Evolutionary conservation across 1,140 invertebrate species (phyloP).

Genomic region (Sarcophaga bullata): DNA sequence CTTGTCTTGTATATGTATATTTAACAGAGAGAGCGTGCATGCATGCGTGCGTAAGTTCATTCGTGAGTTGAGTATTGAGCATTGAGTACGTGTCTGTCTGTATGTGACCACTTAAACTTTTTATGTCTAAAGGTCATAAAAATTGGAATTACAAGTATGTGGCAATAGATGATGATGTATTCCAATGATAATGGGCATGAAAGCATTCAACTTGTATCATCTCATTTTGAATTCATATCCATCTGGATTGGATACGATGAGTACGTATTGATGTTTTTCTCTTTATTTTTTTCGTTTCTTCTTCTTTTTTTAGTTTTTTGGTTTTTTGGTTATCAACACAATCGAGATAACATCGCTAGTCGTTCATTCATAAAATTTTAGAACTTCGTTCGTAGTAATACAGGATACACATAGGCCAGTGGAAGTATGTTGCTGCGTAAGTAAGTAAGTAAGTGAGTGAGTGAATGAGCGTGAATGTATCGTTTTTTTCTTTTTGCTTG

Average conservation of each 20-base stretch:
- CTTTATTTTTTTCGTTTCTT: neutral
- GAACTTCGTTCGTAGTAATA: no score
- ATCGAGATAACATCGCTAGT: neutral
- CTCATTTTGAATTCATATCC: no score
- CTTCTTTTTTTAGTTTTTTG: no score
- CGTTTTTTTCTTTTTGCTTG: conserved; percentile 6
- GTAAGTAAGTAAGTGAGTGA: no score
- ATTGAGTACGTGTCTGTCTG: neutral
- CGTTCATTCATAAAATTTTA: neutral
- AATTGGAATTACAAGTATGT: conserved; percentile 31
- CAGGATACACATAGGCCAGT: no score
- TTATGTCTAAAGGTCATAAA: conserved; percentile 38
- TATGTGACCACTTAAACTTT: conserved; percentile 31
- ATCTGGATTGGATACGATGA: no score
- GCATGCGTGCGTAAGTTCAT: neutral
- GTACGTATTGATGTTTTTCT: no score
- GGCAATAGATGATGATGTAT: neutral
- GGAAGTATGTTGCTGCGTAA: no score
- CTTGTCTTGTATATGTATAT: neutral
- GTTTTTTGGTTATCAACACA: neutral
- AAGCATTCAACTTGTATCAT: no score
- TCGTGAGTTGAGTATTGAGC: neutral
- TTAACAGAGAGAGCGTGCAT: neutral
- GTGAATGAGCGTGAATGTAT: no score
- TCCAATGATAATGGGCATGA: no score